These are phyloP conservation scores for Epistrophella euchroma DNA, from an alignment of 2,888 invertebrate genomes.

Conservation along the genomic window DNA sequence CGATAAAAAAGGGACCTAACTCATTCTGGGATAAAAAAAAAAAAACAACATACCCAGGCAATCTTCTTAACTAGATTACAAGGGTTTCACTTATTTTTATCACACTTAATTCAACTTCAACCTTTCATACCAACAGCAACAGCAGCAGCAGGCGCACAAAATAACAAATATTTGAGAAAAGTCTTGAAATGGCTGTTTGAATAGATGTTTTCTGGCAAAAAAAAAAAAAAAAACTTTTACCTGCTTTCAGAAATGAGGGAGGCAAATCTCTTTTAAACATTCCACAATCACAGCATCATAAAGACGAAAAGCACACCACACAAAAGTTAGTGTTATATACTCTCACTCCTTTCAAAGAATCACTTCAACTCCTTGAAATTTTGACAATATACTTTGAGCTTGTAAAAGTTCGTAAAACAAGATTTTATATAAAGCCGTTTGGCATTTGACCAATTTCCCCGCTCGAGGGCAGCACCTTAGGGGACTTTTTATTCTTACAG, in stretches of 20 bases:
- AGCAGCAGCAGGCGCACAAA: neutral
- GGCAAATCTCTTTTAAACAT: slow-evolving; percentile 11
- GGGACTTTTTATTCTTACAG: neutral
- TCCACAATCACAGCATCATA: slow-evolving; percentile 18
- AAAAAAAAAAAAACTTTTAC: neutral
- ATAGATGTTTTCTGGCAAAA: neutral
- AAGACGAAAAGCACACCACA: neutral
- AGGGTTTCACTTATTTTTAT: slow-evolving; percentile 70
- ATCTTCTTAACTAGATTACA: slow-evolving; percentile 71
- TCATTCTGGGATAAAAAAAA: neutral
- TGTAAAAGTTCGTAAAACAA: slow-evolving; percentile 28
- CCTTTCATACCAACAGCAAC: neutral
- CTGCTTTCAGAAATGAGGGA: neutral
- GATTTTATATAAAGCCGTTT: slow-evolving; percentile 44
- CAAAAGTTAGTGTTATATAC: neutral
- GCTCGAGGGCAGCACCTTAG: neutral
- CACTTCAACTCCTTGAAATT: slow-evolving; percentile 31
- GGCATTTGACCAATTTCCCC: slow-evolving; percentile 64
- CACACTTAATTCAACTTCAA: slow-evolving; percentile 39
- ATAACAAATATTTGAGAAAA: slow-evolving; percentile 8
- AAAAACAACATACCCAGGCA: slow-evolving; percentile 29
- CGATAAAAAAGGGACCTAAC: slow-evolving; percentile 49
- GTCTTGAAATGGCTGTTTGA: slow-evolving; percentile 24
- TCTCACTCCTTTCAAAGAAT: neutral
- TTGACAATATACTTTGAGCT: slow-evolving; percentile 26